phyloP scores from a whole-genome alignment of 2,888 invertebrate genomes.

The Ctenicera cuprea region DNA sequence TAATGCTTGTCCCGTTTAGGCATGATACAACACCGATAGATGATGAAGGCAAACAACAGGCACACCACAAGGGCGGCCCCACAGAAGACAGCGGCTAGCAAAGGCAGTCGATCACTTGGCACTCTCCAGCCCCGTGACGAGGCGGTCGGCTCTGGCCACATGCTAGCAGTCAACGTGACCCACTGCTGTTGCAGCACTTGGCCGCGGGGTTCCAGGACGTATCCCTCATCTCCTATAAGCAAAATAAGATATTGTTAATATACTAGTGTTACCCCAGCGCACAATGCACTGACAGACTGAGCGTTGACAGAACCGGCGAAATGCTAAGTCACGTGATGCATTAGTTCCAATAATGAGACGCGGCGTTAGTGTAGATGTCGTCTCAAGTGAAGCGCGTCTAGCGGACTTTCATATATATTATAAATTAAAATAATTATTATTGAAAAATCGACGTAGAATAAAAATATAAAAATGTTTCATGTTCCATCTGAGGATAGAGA shows the following conservation, averaged over 20 bases:
- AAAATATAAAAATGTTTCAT: too few species aligned
- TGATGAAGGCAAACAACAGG: constrained; percentile 78
- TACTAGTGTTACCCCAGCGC: too few species aligned
- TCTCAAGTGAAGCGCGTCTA: too few species aligned
- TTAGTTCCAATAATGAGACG: too few species aligned
- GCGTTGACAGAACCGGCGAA: too few species aligned
- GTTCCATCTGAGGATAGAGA: too few species aligned
- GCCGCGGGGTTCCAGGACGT: constrained; percentile 62
- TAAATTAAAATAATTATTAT: too few species aligned
- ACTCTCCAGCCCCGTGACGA: constrained; percentile 70
- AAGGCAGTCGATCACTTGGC: constrained; percentile 72
- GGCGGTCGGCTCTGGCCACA: constrained; percentile 73
- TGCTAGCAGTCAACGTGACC: constrained; percentile 75
- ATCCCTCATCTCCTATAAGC: constrained; percentile 67
- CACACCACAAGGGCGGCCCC: constrained; percentile 80
- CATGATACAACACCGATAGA: constrained; percentile 83
- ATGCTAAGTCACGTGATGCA: too few species aligned
- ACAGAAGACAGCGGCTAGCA: constrained; percentile 73
- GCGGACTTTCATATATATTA: too few species aligned
- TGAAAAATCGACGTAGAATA: too few species aligned
- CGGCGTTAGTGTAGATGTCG: too few species aligned
- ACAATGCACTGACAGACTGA: too few species aligned
- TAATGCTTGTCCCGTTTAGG: constrained; percentile 82
- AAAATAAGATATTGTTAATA: neutral
- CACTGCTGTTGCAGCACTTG: constrained; percentile 73